Conservation (phyloP, 2,113 vertebrate species). For the Daphoenositta chrysoptera region DNA sequence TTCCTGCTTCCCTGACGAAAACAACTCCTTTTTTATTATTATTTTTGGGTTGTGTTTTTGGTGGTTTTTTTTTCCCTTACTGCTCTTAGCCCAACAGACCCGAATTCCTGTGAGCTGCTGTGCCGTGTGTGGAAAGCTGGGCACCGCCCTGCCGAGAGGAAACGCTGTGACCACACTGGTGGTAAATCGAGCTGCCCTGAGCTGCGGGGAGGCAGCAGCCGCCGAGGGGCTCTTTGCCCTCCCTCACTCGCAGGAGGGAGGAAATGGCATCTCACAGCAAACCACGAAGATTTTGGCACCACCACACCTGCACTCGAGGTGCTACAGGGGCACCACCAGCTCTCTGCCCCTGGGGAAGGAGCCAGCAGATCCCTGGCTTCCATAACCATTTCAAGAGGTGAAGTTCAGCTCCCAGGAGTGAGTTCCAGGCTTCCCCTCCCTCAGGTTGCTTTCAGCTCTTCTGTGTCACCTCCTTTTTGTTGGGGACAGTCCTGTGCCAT, state of each 20-base stretch:
- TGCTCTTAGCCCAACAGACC: background rate
- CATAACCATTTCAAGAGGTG: background rate
- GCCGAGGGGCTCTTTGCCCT: background rate
- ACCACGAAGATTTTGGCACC: background rate
- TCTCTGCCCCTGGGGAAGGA: background rate
- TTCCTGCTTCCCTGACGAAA: background rate
- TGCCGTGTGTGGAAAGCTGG: background rate
- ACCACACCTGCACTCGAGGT: rapidly evolving
- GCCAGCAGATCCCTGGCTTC: background rate
- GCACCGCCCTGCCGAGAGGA: conserved; percentile 28
- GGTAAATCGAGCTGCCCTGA: background rate
- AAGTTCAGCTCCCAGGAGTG: background rate
- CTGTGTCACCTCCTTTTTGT: background rate
- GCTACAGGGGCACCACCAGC: background rate
- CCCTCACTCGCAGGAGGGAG: background rate
- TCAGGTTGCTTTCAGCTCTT: background rate
- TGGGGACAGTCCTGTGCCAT: background rate
- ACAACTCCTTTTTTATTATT: background rate
- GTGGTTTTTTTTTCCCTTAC: background rate
- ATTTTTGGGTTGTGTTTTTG: background rate
- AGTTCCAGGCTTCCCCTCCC: background rate
- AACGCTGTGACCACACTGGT: background rate
- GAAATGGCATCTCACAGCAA: background rate
- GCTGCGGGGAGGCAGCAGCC: background rate
- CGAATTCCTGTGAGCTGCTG: background rate